phyloP scores from a whole-genome alignment of 2,797 vertebrate species.

The Phoxinus dragarum region DNA sequence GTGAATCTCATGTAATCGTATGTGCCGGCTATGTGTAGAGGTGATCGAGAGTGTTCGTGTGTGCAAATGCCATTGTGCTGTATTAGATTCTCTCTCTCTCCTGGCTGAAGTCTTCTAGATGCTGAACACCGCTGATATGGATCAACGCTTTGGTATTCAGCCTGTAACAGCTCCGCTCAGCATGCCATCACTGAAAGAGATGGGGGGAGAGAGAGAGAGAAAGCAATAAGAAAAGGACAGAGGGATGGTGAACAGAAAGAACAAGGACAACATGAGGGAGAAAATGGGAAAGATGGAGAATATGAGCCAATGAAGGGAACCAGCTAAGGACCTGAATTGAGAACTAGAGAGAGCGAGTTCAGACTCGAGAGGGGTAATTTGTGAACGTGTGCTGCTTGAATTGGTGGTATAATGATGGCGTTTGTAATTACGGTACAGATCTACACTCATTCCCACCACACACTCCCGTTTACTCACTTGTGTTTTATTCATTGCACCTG shows the following conservation, averaged over 20 bases:
- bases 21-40: neutral
- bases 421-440: slow-evolving; percentile 45
- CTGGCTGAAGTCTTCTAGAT: slow-evolving; percentile 44
- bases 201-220: neutral
- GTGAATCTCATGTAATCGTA: neutral
- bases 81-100: slow-evolving; percentile 42
- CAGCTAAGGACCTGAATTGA: slow-evolving; percentile 35
- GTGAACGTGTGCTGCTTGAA: slow-evolving; percentile 41
- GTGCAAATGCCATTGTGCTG: slow-evolving; percentile 38
- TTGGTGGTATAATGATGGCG: slow-evolving; percentile 51
- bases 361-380: slow-evolving; percentile 40
- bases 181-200: slow-evolving; percentile 46
- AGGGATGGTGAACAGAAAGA: slow-evolving; percentile 49
- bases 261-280: neutral
- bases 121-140: slow-evolving; percentile 44
- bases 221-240: slow-evolving; percentile 37
- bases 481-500: slow-evolving; percentile 4
- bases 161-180: slow-evolving; percentile 50
- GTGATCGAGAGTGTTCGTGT: slow-evolving; percentile 28
- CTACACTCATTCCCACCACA: neutral
- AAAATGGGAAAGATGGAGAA: slow-evolving; percentile 7
- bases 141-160: slow-evolving; percentile 56
- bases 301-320: slow-evolving; percentile 41
- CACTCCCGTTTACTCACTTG: neutral
- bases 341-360: slow-evolving; percentile 32